These are phyloP conservation scores for Torymus texanus DNA, from an alignment of 2,888 invertebrate genomes.

Conservation along the genomic window DNA sequence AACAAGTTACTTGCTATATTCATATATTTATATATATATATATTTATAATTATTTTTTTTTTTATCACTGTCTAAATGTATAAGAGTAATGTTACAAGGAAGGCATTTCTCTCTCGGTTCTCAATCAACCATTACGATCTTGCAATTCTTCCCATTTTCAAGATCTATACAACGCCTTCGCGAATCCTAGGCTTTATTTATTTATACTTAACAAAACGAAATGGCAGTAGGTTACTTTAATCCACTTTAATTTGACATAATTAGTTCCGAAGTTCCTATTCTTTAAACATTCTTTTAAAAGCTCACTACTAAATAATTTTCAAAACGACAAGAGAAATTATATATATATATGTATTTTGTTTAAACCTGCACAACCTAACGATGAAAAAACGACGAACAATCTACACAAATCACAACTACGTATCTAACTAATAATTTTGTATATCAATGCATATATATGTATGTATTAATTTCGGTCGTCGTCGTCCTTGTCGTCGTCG, in stretches of 20 bases:
- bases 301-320: no score
- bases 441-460: neutral
- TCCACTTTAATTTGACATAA: slow-evolving; percentile 6
- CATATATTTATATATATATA: slow-evolving; percentile 52
- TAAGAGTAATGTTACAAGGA: slow-evolving; percentile 63
- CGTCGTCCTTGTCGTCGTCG: no score
- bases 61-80: slow-evolving; percentile 48
- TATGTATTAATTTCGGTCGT: no score
- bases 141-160: slow-evolving; percentile 10
- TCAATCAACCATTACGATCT: slow-evolving; percentile 15
- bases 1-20: slow-evolving; percentile 48
- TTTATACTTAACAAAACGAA: slow-evolving; percentile 44
- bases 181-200: slow-evolving; percentile 41
- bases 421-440: neutral
- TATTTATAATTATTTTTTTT: slow-evolving; percentile 44
- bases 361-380: no score
- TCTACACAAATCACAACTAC: no score
- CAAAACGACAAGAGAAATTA: no score
- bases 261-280: no score
- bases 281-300: no score
- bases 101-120: slow-evolving; percentile 63
- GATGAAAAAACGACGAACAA: no score
- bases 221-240: slow-evolving; percentile 49
- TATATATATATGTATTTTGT: no score
- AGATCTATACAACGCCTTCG: slow-evolving; percentile 26